Evolutionary conservation across 2,797 vertebrate species (phyloP).

Genomic region (Enteromius thamalakanensis): DNA sequence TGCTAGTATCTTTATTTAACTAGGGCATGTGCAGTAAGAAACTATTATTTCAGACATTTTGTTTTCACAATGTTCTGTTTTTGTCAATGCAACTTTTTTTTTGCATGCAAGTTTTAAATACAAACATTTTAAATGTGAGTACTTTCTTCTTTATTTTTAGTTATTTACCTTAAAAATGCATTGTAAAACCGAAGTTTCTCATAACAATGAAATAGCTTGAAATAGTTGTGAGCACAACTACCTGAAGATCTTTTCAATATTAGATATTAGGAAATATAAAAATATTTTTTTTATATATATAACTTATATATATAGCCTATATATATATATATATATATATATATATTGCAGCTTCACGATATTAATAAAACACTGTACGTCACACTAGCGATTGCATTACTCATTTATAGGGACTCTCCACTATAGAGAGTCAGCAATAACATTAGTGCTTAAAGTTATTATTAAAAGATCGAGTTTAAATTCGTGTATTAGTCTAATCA

Average conservation of each 20-base stretch:
- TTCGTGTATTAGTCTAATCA: too few species aligned
- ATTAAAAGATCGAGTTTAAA: background rate
- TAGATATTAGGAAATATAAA: too few species aligned
- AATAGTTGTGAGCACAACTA: background rate
- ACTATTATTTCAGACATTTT: slow-evolving; percentile 9
- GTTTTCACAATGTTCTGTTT: slow-evolving; percentile 5
- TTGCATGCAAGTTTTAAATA: slow-evolving; percentile 24
- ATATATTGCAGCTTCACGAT: background rate
- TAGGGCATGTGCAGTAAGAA: slow-evolving; percentile 29
- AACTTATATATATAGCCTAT: too few species aligned
- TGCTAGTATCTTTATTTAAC: slow-evolving; percentile 16
- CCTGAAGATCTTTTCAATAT: background rate
- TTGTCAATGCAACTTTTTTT: background rate
- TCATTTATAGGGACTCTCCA: background rate
- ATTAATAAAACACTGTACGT: background rate
- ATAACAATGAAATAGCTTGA: background rate
- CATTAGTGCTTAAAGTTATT: background rate
- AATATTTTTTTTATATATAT: too few species aligned
- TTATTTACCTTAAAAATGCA: background rate
- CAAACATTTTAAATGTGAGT: background rate
- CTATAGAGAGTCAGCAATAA: background rate
- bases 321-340: too few species aligned
- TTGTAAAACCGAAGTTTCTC: background rate
- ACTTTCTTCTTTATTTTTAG: background rate
- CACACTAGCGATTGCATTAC: background rate